phyloP scores from a whole-genome alignment of 2,113 vertebrate genomes.

The Pterocles orientalis region DNA sequence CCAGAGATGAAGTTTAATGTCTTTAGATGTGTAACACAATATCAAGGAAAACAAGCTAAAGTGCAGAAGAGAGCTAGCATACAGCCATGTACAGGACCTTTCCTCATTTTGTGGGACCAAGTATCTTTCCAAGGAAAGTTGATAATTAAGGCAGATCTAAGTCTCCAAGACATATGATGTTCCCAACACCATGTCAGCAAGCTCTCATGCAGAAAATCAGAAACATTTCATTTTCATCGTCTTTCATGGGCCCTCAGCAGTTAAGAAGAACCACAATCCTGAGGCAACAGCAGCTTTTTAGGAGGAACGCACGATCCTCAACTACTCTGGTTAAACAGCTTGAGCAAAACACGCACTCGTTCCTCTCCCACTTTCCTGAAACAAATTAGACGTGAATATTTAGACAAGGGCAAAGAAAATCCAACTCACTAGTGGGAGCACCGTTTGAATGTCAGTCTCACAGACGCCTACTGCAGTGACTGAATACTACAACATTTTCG shows the following conservation, averaged over 20 bases:
- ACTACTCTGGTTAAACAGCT: background rate
- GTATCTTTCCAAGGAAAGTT: background rate
- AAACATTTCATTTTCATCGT: background rate
- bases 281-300: background rate
- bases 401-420: background rate
- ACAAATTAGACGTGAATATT: background rate
- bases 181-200: background rate
- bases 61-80: background rate
- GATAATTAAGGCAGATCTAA: background rate
- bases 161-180: background rate
- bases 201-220: background rate
- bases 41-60: background rate
- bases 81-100: background rate
- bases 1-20: background rate
- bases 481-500: background rate
- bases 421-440: background rate
- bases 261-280: background rate
- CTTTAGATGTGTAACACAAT: background rate
- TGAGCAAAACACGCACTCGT: background rate
- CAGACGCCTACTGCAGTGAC: background rate
- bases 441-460: background rate
- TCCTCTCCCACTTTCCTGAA: background rate
- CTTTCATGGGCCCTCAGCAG: background rate
- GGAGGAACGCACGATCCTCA: background rate
- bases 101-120: background rate